phyloP scores from a whole-genome alignment of 2,113 vertebrate species.

The Nannobrachium achirus region DNA sequence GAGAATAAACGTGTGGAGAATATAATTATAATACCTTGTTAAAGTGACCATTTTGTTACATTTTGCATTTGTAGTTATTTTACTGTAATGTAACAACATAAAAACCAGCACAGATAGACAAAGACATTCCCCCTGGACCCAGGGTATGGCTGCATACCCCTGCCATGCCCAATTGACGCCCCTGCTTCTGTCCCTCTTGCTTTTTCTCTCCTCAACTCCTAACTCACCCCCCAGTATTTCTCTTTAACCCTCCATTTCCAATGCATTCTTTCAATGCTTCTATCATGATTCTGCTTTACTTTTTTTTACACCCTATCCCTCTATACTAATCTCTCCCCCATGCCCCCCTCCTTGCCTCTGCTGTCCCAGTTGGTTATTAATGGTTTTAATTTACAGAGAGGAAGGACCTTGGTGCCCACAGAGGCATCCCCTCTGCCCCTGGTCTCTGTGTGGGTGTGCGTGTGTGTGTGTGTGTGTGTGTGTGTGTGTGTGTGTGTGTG shows the following conservation, averaged over 20 bases:
- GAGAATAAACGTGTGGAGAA: no score
- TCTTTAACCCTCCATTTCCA: constrained; percentile 41
- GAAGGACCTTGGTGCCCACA: constrained; percentile 77
- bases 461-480: constrained; percentile 48
- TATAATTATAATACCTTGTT: no score
- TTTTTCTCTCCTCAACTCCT: constrained; percentile 1
- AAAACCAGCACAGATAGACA: no score
- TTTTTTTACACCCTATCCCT: constrained; percentile 3
- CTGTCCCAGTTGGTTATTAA: constrained; percentile 86
- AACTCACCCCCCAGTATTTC: constrained; percentile 1
- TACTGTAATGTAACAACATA: no score
- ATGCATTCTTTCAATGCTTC: constrained; percentile 17
- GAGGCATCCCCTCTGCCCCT: constrained; percentile 74
- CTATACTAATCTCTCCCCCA: constrained; percentile 42
- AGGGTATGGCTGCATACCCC: no score
- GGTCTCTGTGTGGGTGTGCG: constrained; percentile 42
- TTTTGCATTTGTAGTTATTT: no score
- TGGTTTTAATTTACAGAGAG: constrained; percentile 90
- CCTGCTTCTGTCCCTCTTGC: constrained; percentile 1
- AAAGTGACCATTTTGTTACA: no score
- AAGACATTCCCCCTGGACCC: no score
- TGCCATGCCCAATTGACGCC: no score
- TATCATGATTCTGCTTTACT: neutral
- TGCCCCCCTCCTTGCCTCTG: constrained; percentile 17
- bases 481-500: neutral